These are phyloP conservation scores for Chrysolina americana DNA, from an alignment of 2,888 invertebrate genomes.

Conservation along the genomic window DNA sequence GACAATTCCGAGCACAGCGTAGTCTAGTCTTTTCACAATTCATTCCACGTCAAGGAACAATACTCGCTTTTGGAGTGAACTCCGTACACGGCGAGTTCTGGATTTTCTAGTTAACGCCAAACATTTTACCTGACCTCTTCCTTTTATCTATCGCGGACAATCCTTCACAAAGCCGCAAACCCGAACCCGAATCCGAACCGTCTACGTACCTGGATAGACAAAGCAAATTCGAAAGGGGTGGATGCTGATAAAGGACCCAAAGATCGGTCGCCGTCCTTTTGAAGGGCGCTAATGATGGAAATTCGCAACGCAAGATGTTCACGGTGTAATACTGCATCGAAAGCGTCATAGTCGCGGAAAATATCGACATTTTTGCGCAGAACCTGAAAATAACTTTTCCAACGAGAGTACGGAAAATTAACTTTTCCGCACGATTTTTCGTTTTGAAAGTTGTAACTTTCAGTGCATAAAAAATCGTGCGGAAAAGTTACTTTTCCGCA, in stretches of 20 bases:
- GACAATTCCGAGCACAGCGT: too few relatives aligned
- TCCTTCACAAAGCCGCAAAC: constrained; percentile 9
- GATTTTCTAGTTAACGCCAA: background rate
- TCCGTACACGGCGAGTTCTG: background rate
- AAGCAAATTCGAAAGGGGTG: constrained; percentile 18
- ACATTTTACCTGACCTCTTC: constrained; percentile 7
- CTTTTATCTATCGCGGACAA: constrained; percentile 3
- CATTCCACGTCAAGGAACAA: background rate
- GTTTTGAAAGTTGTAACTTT: too few relatives aligned
- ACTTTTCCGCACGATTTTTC: too few relatives aligned
- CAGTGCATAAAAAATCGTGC: too few relatives aligned
- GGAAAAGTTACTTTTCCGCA: too few relatives aligned
- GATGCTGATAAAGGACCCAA: constrained; percentile 20
- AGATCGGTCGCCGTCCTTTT: constrained; percentile 21
- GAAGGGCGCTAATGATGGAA: constrained; percentile 45
- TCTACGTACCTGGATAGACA: constrained; percentile 18
- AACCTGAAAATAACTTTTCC: too few relatives aligned
- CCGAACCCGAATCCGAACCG: constrained; percentile 4
- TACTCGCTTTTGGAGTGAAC: background rate
- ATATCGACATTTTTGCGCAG: background rate
- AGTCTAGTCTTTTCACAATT: too few relatives aligned
- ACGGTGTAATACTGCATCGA: constrained; percentile 35
- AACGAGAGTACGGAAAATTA: too few relatives aligned
- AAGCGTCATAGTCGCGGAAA: constrained; percentile 12
- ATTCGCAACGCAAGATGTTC: constrained; percentile 48